Conservation (phyloP, 2,113 vertebrate species). For the Sigmodon hispidus region DNA sequence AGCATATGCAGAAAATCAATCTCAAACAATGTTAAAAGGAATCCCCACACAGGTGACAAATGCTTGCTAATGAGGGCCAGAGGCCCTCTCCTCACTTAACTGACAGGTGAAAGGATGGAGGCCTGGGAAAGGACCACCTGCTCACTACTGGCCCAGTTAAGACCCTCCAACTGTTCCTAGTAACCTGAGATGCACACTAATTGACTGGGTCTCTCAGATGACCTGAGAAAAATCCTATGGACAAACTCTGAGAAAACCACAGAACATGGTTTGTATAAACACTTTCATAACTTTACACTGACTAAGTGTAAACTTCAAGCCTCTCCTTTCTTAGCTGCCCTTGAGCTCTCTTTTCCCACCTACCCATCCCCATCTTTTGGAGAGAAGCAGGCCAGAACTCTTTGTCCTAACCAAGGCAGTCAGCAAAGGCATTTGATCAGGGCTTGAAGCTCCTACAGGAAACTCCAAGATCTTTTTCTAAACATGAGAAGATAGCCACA, state of each 20-base stretch:
- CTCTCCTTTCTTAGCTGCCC: neutral
- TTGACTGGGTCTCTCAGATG: constrained; percentile 75
- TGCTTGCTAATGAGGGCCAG: constrained; percentile 85
- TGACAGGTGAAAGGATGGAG: constrained; percentile 87
- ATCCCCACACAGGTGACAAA: constrained; percentile 82
- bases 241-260: constrained; percentile 72
- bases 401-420: neutral
- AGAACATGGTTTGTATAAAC: constrained; percentile 70
- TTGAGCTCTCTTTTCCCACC: neutral
- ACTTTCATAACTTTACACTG: constrained; percentile 12
- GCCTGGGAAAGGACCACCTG: constrained; percentile 85
- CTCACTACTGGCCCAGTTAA: constrained; percentile 86
- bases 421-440: neutral
- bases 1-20: constrained; percentile 86
- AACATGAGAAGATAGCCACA: neutral
- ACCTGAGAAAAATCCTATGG: constrained; percentile 59
- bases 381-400: neutral
- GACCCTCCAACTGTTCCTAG: constrained; percentile 84
- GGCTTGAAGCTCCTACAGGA: neutral
- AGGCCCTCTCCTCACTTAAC: constrained; percentile 83
- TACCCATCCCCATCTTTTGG: neutral
- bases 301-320: no score
- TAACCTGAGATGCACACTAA: constrained; percentile 83
- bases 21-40: constrained; percentile 89
- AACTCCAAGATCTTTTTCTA: neutral